A percentile compares a stretch with the other conserved stretches of the same genome.
phyloP scores from a whole-genome alignment of 2,797 vertebrate species.

The Megalops cyprinoides region DNA sequence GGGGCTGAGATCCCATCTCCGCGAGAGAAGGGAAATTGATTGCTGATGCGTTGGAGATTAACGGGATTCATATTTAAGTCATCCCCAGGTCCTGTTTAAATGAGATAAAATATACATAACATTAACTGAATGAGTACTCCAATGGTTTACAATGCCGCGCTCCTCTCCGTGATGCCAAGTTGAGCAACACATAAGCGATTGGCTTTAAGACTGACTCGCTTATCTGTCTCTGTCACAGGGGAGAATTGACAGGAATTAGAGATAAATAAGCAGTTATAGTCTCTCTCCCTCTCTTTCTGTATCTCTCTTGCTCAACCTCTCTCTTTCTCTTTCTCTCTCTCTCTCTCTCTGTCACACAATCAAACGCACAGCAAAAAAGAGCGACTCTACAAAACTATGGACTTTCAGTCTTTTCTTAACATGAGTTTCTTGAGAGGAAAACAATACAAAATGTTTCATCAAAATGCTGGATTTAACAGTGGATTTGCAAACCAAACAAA shows the following conservation, averaged over 20 bases:
- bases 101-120: constrained; percentile 26
- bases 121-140: not conserved
- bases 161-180: not conserved
- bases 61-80: not conserved
- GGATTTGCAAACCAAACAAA: not conserved
- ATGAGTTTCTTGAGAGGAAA: not conserved
- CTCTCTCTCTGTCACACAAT: not conserved
- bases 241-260: constrained; percentile 14
- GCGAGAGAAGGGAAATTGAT: constrained; percentile 12
- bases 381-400: not conserved
- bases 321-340: not conserved
- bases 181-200: not conserved
- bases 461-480: not conserved
- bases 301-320: no score
- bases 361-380: not conserved
- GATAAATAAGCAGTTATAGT: not conserved
- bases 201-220: constrained; percentile 11
- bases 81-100: constrained; percentile 16
- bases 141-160: constrained; percentile 2
- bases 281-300: not conserved
- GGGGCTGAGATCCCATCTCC: not conserved
- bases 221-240: not conserved
- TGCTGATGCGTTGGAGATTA: not conserved
- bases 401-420: not conserved
- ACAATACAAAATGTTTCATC: not conserved